Evolutionary conservation across 2,797 vertebrate species (phyloP), one percentile per base, ranked within the genome.

Genomic region (Choloepus didactylus): DNA sequence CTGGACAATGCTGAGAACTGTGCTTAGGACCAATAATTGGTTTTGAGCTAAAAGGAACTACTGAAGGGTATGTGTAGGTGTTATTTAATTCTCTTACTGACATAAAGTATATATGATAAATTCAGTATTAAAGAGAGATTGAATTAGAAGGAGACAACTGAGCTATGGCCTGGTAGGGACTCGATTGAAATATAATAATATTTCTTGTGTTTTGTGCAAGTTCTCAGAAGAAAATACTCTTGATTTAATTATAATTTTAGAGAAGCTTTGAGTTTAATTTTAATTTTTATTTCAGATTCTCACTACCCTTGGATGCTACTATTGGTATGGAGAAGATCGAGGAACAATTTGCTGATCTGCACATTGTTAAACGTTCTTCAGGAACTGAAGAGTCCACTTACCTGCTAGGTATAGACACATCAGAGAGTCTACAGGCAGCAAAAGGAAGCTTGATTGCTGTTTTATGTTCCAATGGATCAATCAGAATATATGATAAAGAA

Each of bases 401-500:
- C 94, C 97, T 99, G 73, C 98, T 99, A 97, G 99, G 99, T 89
- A 97, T 99, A 2, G 98, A 99, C 0, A 41, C 98, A 2, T 92
- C 96, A n/a, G 76, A 79, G 31, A 56, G 96, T 9, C 38, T 56
- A 19, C 95, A 86, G 5, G 75, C 89, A 27, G 91, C 92, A 44
- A 76, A 92, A 89, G 51, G 93, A 80, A 76, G 81, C 88, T 91
- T 98, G 23, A 96, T 99, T 92, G 99, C 99, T 0, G 99, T 98
- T 67, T 98, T 98, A 25, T 99, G 99, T 98, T 99, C 99, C 88
- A 98, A 97, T 94, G 96, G 97, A 77, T 98, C 98, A 12, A 6
- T 99, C 60, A 98, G 97, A 88, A 96, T 99, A 6, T 99, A 99
- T 94, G 93, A 98, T 96, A 98, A 98, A 96, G 98, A 99, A 93